Base-by-base conservation (phyloP, 2,888 invertebrate genomes). In the Acleris emargana region DNA sequence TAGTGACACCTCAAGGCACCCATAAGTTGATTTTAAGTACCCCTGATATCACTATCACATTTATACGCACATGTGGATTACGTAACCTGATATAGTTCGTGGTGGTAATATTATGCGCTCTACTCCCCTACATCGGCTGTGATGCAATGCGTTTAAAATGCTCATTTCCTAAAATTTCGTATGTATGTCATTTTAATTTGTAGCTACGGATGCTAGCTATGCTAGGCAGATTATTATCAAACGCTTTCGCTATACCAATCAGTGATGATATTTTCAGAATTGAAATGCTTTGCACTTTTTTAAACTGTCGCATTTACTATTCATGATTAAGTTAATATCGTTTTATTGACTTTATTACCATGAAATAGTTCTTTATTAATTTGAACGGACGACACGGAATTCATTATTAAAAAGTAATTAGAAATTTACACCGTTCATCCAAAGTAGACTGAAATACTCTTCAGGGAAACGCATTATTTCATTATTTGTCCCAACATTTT, bases 121-220 rank as follows among this genome's bases (percentile, higher is more conserved):
- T 70, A 83, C 78, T 84, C 79, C 68, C 82, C 83, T 76, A 83
- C 76, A 76, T 84, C 53, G 72, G 68, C 68, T 72, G 69, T 80
- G 78, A 75, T 76, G 79, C 74, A 81, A 82, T 77, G 76, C 69
- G 59, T 73, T 70, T 73, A 72, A 72, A 73, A 72, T 67, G 58
- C 60, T 67, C 69, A 62, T 68, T 69, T 63, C 68, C 69, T 69
- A 52, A 61, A 68, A 69, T 69, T 69, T 57, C 66, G 51, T 66
- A 66, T 57, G 51, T 66, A 55, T 61, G 55, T 61, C 60, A 60
- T 57, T 55, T 66, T 55, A 60, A 66, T 66, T 66, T 61, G 55
- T 66, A 52, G 50, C 66, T 38, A 57, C 60, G 45, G 55, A 38
- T 55, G 55, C 22, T 25, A 25, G 55, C 22, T 25, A 25, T 25